Evolutionary conservation across 64 coral and sea anemone species (phyloP).

Genomic region (Montipora cactus): DNA sequence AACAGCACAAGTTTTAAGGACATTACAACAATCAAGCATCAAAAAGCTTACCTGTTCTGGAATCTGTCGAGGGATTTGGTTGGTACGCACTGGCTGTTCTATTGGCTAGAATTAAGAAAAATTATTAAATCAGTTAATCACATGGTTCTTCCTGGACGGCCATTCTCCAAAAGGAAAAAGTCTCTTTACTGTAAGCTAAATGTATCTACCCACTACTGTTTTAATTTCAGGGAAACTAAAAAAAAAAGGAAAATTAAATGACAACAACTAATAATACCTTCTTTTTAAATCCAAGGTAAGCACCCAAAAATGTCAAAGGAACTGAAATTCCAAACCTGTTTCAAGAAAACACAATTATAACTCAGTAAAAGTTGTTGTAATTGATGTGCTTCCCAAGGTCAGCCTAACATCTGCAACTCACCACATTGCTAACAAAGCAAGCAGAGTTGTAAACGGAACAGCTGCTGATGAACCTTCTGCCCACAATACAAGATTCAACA

Average conservation of each 20-base stretch:
- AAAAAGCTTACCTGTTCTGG: constrained; percentile 83
- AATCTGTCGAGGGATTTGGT: constrained; percentile 98
- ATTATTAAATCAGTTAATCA: background rate
- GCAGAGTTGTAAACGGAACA: constrained; percentile 93
- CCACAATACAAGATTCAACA: constrained; percentile 96
- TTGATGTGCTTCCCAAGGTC: background rate
- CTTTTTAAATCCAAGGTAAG: constrained; percentile 97
- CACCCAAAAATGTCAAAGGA: constrained; percentile 96
- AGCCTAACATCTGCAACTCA: constrained; percentile 14
- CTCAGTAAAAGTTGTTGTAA: background rate
- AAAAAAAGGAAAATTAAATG: no score
- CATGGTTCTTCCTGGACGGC: no score
- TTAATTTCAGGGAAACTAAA: no score
- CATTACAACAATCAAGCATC: background rate
- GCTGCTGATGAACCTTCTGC: constrained; percentile 94
- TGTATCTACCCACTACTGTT: no score
- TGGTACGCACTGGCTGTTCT: constrained; percentile 95
- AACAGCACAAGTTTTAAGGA: background rate
- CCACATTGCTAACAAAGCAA: constrained; percentile 93
- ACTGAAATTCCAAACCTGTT: constrained; percentile 98
- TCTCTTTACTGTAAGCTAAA: no score
- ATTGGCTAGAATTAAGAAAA: constrained; percentile 71
- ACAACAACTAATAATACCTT: constrained; percentile 51
- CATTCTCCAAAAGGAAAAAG: no score
- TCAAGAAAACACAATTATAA: background rate